A percentile compares a stretch with the other conserved stretches of the same genome.
These are phyloP conservation scores for Corticium candelabrum DNA, from an alignment of 37 sponge, comb jelly and placozoan species.

Conservation along the genomic window DNA sequence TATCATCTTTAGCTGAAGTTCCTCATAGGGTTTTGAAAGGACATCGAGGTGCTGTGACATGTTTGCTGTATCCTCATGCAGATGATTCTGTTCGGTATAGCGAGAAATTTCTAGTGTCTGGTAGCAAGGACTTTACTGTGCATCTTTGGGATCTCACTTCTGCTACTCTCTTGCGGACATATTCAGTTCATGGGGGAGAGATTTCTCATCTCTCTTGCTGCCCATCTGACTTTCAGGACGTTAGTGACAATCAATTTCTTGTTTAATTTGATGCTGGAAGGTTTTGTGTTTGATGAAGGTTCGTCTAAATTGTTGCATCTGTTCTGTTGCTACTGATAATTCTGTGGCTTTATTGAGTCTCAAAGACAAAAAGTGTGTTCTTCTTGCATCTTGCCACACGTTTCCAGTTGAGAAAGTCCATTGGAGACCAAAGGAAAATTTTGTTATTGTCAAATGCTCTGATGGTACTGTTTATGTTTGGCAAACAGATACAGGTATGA, in stretches of 20 bases:
- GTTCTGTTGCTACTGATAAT: conserved; percentile 73
- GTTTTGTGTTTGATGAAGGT: neutral
- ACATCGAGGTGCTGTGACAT: conserved; percentile 57
- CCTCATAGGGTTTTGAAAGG: conserved; percentile 34
- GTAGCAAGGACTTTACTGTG: conserved; percentile 81
- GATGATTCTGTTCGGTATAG: conserved; percentile 20
- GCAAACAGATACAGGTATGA: conserved; percentile 83
- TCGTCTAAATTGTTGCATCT: conserved; percentile 54
- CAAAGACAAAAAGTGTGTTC: conserved; percentile 19
- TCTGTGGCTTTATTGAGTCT: conserved; percentile 84
- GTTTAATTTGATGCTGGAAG: neutral
- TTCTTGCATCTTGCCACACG: conserved; percentile 66
- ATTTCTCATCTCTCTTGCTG: conserved; percentile 49
- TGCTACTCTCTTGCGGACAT: conserved; percentile 59
- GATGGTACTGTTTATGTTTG: conserved; percentile 82
- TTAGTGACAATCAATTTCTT: neutral
- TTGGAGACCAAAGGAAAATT: conserved; percentile 79
- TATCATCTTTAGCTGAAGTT: neutral
- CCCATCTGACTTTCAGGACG: conserved; percentile 35
- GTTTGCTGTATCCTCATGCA: conserved; percentile 62
- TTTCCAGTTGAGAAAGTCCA: conserved; percentile 38
- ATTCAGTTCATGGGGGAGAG: conserved; percentile 66
- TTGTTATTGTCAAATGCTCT: conserved; percentile 61
- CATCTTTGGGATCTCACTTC: conserved; percentile 77
- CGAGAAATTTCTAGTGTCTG: conserved; percentile 25